Base-by-base conservation (phyloP, 2,888 invertebrate species). In the Ephialtes manifestator region DNA sequence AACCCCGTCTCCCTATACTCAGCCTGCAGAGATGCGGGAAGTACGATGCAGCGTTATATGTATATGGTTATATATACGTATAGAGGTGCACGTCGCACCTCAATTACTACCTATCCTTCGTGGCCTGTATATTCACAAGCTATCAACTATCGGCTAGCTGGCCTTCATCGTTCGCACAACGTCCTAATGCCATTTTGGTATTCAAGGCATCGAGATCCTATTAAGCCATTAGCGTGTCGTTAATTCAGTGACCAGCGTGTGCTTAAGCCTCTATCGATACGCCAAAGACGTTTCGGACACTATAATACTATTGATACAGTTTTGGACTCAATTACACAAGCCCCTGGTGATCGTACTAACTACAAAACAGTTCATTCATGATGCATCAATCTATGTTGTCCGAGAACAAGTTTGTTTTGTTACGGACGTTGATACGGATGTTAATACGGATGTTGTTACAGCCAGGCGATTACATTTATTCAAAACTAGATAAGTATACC, bases 191-290 rank as follows among this genome's bases (percentile, higher is more conserved):
- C 48, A 60, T 84, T 84, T 80, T 76, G 53, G 63, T 70, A 83
- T 72, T 60, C 63, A 20, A 39, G 18, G 58, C 31, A 63, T 70
- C 72, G 77, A 63, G 70, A 78, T 84, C 74, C 77, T 77, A 84
- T 84, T 81, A 84, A 77, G 39, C 72, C 81, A 78, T 81, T 81
- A 84, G 74, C 72, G 74, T 74, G 77, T 78, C 74, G 81, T 31
- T 81, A 81, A 81, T 77, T 74, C 55, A 74, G 35, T 31, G 39
- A 35, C 68, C 68, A n/a, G 48, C 39, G 68, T 15, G 15, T n/a
- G 84, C 77, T 78, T 63, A 35, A 48, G 71, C 68, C 48, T 46
- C 58, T 24, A 8, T 68, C 24, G 51, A 8, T 55, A 13, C 20
- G 43, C 67, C 71, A 46, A 84, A 72, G 58, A 81, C 55, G 67